These are phyloP conservation scores for Drosophila micromelanica DNA, from an alignment of 1,140 invertebrate species.

Conservation along the genomic window DNA sequence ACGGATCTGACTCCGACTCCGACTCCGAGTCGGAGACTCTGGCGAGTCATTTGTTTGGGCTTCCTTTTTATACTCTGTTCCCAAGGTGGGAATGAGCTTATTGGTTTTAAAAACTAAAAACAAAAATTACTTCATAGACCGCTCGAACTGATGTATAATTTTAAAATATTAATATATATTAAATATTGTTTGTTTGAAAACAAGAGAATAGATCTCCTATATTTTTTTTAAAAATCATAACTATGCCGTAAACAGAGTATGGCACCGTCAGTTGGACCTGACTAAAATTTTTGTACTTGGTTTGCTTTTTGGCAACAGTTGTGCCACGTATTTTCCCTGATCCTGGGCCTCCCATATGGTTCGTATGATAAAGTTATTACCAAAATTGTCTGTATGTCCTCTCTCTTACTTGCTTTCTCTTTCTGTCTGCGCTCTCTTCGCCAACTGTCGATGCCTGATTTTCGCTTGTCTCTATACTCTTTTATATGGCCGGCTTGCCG, in stretches of 20 bases:
- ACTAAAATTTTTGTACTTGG: neutral
- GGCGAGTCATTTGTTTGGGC: conserved; percentile 55
- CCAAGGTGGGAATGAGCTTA: no score
- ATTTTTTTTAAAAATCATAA: no score
- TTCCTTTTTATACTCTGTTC: conserved; percentile 17
- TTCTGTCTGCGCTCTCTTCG: conserved; percentile 26
- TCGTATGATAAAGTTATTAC: conserved; percentile 77
- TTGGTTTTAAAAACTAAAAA: no score
- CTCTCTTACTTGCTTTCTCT: conserved; percentile 24
- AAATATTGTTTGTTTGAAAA: no score
- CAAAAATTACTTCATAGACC: no score
- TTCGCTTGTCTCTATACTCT: conserved; percentile 66
- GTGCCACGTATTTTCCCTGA: conserved; percentile 4
- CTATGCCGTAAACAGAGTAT: no score
- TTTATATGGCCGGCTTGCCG: conserved; percentile 65
- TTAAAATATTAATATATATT: no score
- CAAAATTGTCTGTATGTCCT: conserved; percentile 46
- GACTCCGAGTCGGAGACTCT: neutral
- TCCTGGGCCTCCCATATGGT: conserved; percentile 66
- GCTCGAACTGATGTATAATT: no score
- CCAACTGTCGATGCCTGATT: conserved; percentile 79
- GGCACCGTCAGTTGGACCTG: no score
- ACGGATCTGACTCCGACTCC: conserved; percentile 5
- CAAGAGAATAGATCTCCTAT: no score
- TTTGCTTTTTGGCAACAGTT: conserved; percentile 57